Evolutionary conservation across 2,113 vertebrate genomes (phyloP), one percentile per base, ranked within the genome.

Genomic region (Zonotrichia leucophrys): DNA sequence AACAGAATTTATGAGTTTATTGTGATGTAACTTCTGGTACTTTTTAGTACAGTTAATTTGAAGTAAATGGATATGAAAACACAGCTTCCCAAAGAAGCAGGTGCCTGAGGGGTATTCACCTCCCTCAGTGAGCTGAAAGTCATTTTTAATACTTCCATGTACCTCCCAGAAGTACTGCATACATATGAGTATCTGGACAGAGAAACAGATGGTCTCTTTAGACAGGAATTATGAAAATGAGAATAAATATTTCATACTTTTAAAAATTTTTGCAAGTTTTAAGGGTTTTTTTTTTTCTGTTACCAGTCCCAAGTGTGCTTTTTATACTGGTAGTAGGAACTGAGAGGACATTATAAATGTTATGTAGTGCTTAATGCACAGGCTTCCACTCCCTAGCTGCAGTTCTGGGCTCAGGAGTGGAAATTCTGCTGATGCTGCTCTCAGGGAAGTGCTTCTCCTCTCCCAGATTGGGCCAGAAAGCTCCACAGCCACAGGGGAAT

Each of bases 201-300:
- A 86, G 64, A 88, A 89, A 95, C 75, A 84, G 73, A 94, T 94
- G 87, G 79, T 77, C 50, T 81, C 46, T 90, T 96, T 78, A 93
- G 79, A 81, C n/a, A 76, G 18, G 59, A 96, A 84, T 79, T 95
- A 87, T 69, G 79, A 95, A 96, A 93, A 82, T 72, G 31, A 90
- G 35, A 77, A 91, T 94, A 93, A 95, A 86, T 81, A 70, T 89
- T 97, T 88, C 67, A 92, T 79, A 76, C 21, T 84, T 94, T 11
- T 33, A 20, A 92, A 77, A 7, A 28, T 59, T 46, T 1, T 31
- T 89, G 41, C 46, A 82, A 79, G 41, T 95, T 94, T 91, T 83
- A 83, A 27, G 37, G 25, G 14, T 47, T 93, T 82, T 87, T 87
- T 87, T 87, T 56, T 79, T 87, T 2, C 0, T 52, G 13, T 79